A percentile compares a stretch with the other conserved stretches of the same genome.
phyloP scores from a whole-genome alignment of 92 coral and sea anemone genomes.

The Palythoa heliodiscus region DNA sequence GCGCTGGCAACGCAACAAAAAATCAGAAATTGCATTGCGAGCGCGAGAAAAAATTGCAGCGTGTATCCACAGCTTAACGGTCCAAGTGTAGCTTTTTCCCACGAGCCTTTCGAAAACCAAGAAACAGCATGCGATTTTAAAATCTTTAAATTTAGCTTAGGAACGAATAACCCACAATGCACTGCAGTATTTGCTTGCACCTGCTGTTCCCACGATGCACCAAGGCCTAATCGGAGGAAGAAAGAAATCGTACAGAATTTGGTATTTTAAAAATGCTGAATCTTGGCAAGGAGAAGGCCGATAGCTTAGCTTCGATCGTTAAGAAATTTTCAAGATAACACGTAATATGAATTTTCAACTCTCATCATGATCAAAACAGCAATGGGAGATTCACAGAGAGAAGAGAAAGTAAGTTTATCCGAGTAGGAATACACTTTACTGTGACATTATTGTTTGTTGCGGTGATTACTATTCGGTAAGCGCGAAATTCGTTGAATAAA shows the following conservation, averaged over 20 bases:
- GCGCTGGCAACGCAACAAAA: no score
- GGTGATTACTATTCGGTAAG: background rate
- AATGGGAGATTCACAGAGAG: slow-evolving; percentile 52
- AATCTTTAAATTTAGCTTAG: no score
- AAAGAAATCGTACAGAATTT: slow-evolving; percentile 6
- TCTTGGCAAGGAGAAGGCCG: background rate
- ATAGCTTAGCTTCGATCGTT: background rate
- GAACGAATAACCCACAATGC: slow-evolving; percentile 27
- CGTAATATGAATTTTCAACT: background rate
- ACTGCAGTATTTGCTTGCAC: slow-evolving; percentile 22
- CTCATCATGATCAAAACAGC: slow-evolving; percentile 68
- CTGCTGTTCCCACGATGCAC: slow-evolving; percentile 43
- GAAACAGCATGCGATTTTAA: no score
- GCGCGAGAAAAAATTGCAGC: no score
- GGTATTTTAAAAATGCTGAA: background rate
- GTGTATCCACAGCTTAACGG: no score
- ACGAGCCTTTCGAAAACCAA: no score
- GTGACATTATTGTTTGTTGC: background rate
- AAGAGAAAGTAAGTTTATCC: slow-evolving; percentile 61
- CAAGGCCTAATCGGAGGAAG: slow-evolving; percentile 23
- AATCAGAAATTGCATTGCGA: no score
- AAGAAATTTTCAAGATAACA: slow-evolving; percentile 16
- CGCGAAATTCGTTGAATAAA: slow-evolving; percentile 10
- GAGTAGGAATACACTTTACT: background rate
- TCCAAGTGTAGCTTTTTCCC: no score